phyloP scores from a whole-genome alignment of 1,140 invertebrate species.

The Heliconius nattereri region DNA sequence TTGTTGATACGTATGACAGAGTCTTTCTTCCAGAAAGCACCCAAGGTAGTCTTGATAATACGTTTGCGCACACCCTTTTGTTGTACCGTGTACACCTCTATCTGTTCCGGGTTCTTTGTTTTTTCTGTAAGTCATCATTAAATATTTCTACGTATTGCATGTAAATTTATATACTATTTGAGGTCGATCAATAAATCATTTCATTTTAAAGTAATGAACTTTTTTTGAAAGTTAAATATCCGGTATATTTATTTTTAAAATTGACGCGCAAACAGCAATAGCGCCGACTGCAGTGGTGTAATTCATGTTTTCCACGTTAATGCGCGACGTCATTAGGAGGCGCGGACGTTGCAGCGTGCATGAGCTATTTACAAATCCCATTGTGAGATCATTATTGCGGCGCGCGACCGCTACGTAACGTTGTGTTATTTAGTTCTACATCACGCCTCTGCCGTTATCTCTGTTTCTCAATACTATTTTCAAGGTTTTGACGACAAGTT shows the following conservation, averaged over 20 bases:
- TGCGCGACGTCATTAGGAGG: slow-evolving; percentile 49
- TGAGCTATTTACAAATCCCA: slow-evolving; percentile 66
- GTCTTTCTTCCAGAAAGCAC: slow-evolving; percentile 85
- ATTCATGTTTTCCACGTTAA: slow-evolving; percentile 13
- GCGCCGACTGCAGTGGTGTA: not conserved
- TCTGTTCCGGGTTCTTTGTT: slow-evolving; percentile 85
- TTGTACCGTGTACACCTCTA: slow-evolving; percentile 84
- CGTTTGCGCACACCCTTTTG: slow-evolving; percentile 84
- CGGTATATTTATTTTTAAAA: not conserved
- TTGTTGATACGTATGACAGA: slow-evolving; percentile 86
- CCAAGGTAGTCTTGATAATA: slow-evolving; percentile 82
- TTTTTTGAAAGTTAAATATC: not conserved
- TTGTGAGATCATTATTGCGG: slow-evolving; percentile 51
- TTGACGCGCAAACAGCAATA: not conserved
- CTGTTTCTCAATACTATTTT: slow-evolving; percentile 40
- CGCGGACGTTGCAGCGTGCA: slow-evolving; percentile 44
- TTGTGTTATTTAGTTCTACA: slow-evolving; percentile 52
- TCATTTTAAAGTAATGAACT: not conserved
- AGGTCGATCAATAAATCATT: not conserved
- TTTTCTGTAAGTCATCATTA: slow-evolving; percentile 81
- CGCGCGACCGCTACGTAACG: slow-evolving; percentile 53
- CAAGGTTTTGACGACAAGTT: slow-evolving; percentile 32
- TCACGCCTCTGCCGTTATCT: slow-evolving; percentile 43
- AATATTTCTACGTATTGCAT: not conserved
- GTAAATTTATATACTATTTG: not conserved